Base-by-base conservation (phyloP, 2,888 invertebrate genomes). In the Mythimna pallens region DNA sequence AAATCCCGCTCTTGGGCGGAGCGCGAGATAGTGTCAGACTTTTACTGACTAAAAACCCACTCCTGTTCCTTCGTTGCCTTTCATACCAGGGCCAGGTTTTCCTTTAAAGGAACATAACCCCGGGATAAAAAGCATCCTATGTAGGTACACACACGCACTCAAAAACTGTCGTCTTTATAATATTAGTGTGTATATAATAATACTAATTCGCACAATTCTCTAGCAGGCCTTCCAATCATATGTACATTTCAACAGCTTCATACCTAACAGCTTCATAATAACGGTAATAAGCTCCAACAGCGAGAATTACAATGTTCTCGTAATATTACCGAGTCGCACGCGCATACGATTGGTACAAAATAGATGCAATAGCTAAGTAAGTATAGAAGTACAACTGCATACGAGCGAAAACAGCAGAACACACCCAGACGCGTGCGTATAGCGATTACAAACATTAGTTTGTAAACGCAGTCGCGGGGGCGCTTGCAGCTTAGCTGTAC, bases 241-340 rank as follows among this genome's bases (percentile, higher is more conserved):
- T 47, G 17, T 20, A 69, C 34, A 69, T 69, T 77, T 78, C 68
- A 74, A 71, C 70, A 81, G 52, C 57, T 68, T 57, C 36, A 68
- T 57, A 65, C 63, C 57, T 65, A 52, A 58, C 61, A 66, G 54
- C 59, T 43, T 54, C 25, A 64, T 22, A 62, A 71, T 81, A 74
- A 80, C 73, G 67, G 73, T 83, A 67, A 76, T 81, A 81, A 76
- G 36, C 57, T 64, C 59, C 69, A 65, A 55, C 70, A 61, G 69
- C 59, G 69, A 74, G 70, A 73, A 77, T 72, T 67, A 80, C 73
- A 68, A 70, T 40, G 73, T 76, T 76, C 70, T 76, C 57, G 76
- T 82, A 81, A 85, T 78, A 73, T 68, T 71, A 63, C 70, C 66
- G 70, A 68, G 10, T 36, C 73, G 68, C 74, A 78, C 71, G 69